A percentile compares a stretch with the other conserved stretches of the same genome.
phyloP scores from a whole-genome alignment of 2,113 vertebrate genomes.

The Myotis davidii region DNA sequence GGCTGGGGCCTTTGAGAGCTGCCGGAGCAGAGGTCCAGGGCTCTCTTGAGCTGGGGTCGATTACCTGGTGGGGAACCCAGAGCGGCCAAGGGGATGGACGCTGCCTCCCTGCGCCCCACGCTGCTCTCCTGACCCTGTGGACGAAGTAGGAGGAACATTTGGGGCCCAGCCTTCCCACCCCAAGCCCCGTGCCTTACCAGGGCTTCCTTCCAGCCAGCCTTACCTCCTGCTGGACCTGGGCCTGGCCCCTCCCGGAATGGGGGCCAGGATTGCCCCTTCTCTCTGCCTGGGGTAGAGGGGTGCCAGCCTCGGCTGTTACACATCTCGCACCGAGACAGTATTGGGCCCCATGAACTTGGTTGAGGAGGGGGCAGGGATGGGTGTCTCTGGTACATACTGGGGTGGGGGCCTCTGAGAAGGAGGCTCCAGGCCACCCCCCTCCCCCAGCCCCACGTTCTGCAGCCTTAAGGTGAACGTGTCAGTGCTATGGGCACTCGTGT shows the following conservation, averaged over 20 bases:
- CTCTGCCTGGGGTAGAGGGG: background rate
- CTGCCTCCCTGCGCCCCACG: background rate
- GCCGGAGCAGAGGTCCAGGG: background rate
- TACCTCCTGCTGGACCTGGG: background rate
- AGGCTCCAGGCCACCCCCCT: background rate
- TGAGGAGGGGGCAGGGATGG: background rate
- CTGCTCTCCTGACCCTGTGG: constrained; percentile 31
- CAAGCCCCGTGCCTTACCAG: constrained; percentile 72
- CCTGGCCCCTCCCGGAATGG: background rate
- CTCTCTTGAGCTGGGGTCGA: background rate
- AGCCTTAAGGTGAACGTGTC: constrained; percentile 71
- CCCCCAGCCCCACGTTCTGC: constrained; percentile 17
- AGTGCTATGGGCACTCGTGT: background rate
- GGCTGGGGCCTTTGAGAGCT: background rate
- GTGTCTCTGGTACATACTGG: background rate
- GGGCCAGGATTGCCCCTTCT: background rate
- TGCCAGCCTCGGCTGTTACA: constrained; percentile 64
- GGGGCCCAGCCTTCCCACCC: background rate
- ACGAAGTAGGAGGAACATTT: constrained; percentile 1
- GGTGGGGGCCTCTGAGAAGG: background rate
- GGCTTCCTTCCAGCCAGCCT: constrained; percentile 53
- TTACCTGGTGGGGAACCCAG: background rate
- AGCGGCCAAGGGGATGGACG: fast-evolving
- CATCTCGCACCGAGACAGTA: constrained; percentile 73
- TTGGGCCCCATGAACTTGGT: constrained; percentile 50